Conservation (phyloP, 2,113 vertebrate genomes). For the Pogonocichla stellata region DNA sequence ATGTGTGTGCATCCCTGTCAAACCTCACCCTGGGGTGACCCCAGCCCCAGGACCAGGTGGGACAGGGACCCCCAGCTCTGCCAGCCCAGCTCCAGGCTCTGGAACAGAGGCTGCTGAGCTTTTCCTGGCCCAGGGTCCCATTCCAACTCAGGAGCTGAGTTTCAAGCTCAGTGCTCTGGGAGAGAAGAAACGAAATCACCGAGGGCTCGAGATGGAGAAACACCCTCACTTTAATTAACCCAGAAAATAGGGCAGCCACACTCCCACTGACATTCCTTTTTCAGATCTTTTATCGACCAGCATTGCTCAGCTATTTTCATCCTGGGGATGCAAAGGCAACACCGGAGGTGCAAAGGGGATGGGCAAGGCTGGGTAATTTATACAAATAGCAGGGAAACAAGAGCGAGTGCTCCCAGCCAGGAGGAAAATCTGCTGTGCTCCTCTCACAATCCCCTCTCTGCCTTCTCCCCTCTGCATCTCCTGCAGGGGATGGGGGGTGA, state of each 20-base stretch:
- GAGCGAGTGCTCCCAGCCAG: not conserved
- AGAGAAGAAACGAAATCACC: not conserved
- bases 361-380: slow-evolving; percentile 1
- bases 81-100: not conserved
- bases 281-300: not conserved
- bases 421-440: not conserved
- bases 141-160: accelerated
- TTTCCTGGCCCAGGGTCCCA: accelerated
- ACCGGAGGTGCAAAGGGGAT: slow-evolving; percentile 21
- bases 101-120: accelerated
- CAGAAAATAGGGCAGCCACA: slow-evolving; percentile 2
- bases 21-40: too few relatives aligned
- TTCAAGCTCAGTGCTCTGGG: not conserved
- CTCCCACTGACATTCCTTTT: slow-evolving; percentile 11
- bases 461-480: not conserved
- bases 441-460: not conserved
- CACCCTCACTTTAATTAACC: not conserved
- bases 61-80: not conserved
- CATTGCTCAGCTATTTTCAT: not conserved
- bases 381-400: not conserved
- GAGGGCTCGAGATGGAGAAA: not conserved
- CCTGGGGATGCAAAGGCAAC: not conserved
- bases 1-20: too few relatives aligned
- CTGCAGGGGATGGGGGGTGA: not conserved
- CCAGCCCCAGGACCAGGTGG: not conserved